Base-by-base conservation (phyloP, 2,797 vertebrate genomes). In the Ptychadena robeensis region DNA sequence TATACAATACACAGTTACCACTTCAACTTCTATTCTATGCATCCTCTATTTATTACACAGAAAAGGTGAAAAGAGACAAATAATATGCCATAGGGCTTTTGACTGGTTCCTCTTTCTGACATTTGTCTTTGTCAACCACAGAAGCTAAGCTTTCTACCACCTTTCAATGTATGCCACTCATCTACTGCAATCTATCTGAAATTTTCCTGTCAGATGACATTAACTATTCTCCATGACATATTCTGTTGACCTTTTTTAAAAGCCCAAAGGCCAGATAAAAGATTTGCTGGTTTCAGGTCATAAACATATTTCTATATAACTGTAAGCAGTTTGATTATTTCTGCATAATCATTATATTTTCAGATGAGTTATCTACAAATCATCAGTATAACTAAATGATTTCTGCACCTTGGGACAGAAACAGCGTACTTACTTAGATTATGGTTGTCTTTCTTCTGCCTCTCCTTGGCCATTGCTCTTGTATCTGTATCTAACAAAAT, bases 371-470 rank as follows among this genome's bases (percentile, higher is more conserved):
- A 53, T 53, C 18, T 11, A 48, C 40, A 48, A 48, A 5, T 48
- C 14, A 48, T 48, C 14, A 18, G 15, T 18, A 8, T 14, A 11
- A 27, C 3, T 73, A 4, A 32, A 35, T 18, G 34, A 27, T 28
- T 15, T 1, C 10, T 53, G 18, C 37, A 15, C 22, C 31, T 72
- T 6, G 15, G 35, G 37, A 34, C 9, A 28, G 28, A 48, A 63
- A 83, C 92, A 92, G 97, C 96, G 82, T 92, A 93, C 97, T 97
- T 91, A 99, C 98, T 99, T 88, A 99, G 93, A 86, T 99, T 99
- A 87, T 99, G 98, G 89, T 98, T 99, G 92, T 99, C 96, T 90
- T 99, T 99, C 90, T 99, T 99, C 92, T 98, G 96, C 83, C 98
- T 95, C 88, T 99, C 98, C 92, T 98, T 99, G 88, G 96, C 95